Conservation (phyloP, 2,888 invertebrate genomes). For the Harmothoe impar region DNA sequence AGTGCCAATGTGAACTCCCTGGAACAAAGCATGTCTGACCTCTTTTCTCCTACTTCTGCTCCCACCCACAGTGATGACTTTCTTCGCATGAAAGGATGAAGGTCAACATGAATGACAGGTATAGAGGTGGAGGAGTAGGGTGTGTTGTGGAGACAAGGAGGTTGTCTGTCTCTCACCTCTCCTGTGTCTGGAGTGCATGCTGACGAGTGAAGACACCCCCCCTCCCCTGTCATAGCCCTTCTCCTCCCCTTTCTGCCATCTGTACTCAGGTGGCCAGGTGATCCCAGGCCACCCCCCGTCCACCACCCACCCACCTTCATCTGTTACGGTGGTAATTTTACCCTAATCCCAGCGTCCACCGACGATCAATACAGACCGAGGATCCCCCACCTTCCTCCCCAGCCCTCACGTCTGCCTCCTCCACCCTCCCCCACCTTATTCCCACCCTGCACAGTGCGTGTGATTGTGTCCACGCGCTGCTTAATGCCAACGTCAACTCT, state of each 20-base stretch:
- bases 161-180: not conserved
- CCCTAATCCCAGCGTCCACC: slow-evolving; percentile 24
- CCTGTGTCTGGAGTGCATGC: not conserved
- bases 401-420: not conserved
- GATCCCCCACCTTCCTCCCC: not conserved
- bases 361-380: slow-evolving; percentile 53
- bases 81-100: not conserved
- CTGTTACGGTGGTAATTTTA: slow-evolving; percentile 53
- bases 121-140: not conserved
- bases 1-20: too few species aligned
- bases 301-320: not conserved
- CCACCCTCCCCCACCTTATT: too few species aligned
- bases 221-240: not conserved
- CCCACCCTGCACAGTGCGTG: slow-evolving; percentile 8
- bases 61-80: not conserved
- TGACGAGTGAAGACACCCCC: not conserved
- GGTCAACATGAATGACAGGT: not conserved
- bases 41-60: too few species aligned
- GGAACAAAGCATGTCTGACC: too few species aligned
- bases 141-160: not conserved
- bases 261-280: slow-evolving; percentile 42
- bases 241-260: not conserved
- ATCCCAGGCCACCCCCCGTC: not conserved
- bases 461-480: not conserved
- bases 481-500: slow-evolving; percentile 39